These are phyloP conservation scores for Eumaeus atala DNA, from an alignment of 1,140 invertebrate genomes.

Conservation along the genomic window DNA sequence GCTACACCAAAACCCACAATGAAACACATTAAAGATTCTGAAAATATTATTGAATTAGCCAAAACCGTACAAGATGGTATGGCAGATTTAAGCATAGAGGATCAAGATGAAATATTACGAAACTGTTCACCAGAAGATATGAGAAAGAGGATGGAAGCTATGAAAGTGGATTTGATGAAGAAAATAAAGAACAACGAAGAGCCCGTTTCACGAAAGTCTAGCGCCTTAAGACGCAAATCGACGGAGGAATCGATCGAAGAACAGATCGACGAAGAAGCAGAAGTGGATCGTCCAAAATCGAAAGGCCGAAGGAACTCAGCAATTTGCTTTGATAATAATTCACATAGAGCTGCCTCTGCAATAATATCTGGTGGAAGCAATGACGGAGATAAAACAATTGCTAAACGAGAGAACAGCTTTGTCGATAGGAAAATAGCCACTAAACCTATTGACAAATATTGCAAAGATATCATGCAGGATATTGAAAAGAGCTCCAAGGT, in stretches of 20 bases:
- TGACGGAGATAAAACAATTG: constrained; percentile 27
- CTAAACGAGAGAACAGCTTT: constrained; percentile 32
- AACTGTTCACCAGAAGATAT: constrained; percentile 47
- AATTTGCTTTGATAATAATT: constrained; percentile 49
- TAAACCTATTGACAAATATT: constrained; percentile 63
- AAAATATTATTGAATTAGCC: constrained; percentile 52
- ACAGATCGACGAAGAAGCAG: constrained; percentile 35
- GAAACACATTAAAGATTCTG: constrained; percentile 44
- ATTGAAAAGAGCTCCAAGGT: constrained; percentile 69
- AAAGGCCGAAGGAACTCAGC: constrained; percentile 49
- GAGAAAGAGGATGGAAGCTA: constrained; percentile 52
- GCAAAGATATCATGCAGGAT: constrained; percentile 65
- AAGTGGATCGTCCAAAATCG: constrained; percentile 49
- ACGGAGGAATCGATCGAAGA: constrained; percentile 60
- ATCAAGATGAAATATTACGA: constrained; percentile 37
- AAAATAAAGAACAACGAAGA: constrained; percentile 60
- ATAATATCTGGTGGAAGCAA: constrained; percentile 26
- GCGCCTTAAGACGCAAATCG: constrained; percentile 45
- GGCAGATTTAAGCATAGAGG: constrained; percentile 54
- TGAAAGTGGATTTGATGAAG: constrained; percentile 55
- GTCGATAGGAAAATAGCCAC: constrained; percentile 35
- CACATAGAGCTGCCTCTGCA: constrained; percentile 31
- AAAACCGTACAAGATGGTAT: constrained; percentile 67
- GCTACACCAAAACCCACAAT: constrained; percentile 44
- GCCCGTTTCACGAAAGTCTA: constrained; percentile 40